Base-by-base conservation (phyloP, 37 sponge, comb jelly and placozoan genomes). In the Lycopodina hypogea region DNA sequence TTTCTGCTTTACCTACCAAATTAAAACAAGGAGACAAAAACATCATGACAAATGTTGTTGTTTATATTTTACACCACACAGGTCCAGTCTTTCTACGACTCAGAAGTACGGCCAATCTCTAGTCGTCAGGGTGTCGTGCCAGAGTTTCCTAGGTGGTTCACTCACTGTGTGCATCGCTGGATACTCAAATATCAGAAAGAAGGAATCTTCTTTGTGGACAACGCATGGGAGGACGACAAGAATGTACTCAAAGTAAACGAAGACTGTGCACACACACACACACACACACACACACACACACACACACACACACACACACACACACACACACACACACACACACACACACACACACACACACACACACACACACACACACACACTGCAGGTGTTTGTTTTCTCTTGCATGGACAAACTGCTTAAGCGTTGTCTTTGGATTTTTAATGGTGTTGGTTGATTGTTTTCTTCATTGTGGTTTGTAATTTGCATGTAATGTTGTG, bases 91-190 rank as follows among this genome's bases (percentile, higher is more conserved):
- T 85, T 89, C 56, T 93, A 88, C 64, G 81, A 93, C 39, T 77
- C 77, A 37, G 58, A 78, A 38, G 56, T 89, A 2, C n/a, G 51
- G 17, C n/a, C 69, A 29, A 57, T 86, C 8, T 78, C 81, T 21
- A 48, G 26, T 6, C 56, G 66, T 7, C 51, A 30, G 17, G 61
- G 28, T 11, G 17, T 35, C 37, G 18, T 72, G 4, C 89, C 86
- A 0, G 83, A 79, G 34, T 93, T 80, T 41, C 90, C 89, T 56
- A 56, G 69, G 4, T 93, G 94, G 94, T 93, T 93, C 58, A 74
- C 71, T 28, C 82, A 86, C 29, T 86, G 77, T n/a, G 84, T 86
- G 23, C 82, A 73, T 68, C 77, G 65, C 0, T 88, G 89, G 86
- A 71, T 93, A 2, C 71, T 86, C 4, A 81, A 86, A 74, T 84